Evolutionary conservation across 2,797 vertebrate genomes (phyloP), one percentile per base, ranked within the genome.

Genomic region (Scolopax bukidnonensis): DNA sequence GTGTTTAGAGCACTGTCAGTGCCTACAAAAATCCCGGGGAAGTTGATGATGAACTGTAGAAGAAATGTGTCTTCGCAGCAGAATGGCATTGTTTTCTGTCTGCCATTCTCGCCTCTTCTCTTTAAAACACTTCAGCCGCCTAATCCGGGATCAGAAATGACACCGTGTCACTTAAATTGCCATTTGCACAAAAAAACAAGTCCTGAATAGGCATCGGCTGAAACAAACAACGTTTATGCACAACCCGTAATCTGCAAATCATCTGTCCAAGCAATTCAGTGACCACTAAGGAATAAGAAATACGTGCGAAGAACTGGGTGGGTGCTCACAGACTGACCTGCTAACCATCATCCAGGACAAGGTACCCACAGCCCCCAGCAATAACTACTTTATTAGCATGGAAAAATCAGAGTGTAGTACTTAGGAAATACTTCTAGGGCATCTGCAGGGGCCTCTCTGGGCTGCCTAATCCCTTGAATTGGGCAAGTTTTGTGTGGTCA

Each of bases 81-180:
- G 90, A 95, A 89, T 0, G 1, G 69, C 89, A 84, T 78, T 93
- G 89, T 70, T 89, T 95, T 64, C 71, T 75, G 43, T 27, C 53
- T 73, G 68, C 56, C 25, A 2, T 80, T 87, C 69, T 94, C 3
- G 0, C 40, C 84, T 85, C 76, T 84, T 75, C 80, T 91, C 77
- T 96, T 94, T 81, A 89, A 93, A 96, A 83, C 68, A 83, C 71
- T 90, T 93, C 83, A 89, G 54, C 68, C 88, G 86, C 70, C 67
- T 93, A 93, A 96, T 87, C 67, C 8, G 7, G 84, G 74, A 92
- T 86, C 84, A 96, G 77, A 91, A 95, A 89, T 24, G 68, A 92
- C 92, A 89, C 59, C 0, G 0, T 67, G 64, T 83, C 84, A 83
- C 92, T 89, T 85, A 77, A 83, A 95, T 89, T 85, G 75, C 71